Conservation (phyloP, 2,797 vertebrate genomes). For the Nothura maculosa region DNA sequence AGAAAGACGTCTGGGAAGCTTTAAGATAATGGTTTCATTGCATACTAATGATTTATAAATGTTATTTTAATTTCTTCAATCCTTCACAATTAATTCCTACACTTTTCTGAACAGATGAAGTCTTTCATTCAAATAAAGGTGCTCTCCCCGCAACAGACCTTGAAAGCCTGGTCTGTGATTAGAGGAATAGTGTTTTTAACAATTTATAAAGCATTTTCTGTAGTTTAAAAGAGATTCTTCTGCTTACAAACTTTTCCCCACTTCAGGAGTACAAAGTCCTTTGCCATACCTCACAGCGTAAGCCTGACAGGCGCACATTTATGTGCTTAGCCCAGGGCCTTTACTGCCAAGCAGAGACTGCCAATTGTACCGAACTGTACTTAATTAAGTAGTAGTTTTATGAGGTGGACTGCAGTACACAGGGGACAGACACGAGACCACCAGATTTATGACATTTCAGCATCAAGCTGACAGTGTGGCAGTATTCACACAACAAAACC, state of each 20-base stretch:
- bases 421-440: constrained; percentile 58
- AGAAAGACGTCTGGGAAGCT: constrained; percentile 42
- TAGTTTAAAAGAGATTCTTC: constrained; percentile 20
- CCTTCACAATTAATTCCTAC: constrained; percentile 35
- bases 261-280: background rate
- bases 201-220: constrained; percentile 2
- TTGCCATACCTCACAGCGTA: background rate
- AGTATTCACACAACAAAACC: constrained; percentile 41
- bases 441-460: constrained; percentile 65
- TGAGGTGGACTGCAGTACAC: constrained; percentile 64
- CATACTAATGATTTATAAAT: constrained; percentile 35
- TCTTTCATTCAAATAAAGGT: background rate
- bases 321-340: background rate
- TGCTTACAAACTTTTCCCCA: background rate
- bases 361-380: constrained; percentile 24
- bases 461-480: constrained; percentile 53
- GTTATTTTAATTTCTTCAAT: constrained; percentile 22
- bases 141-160: background rate
- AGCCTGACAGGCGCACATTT: background rate
- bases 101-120: background rate
- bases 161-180: fast-evolving
- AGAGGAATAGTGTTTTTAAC: background rate
- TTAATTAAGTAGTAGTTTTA: constrained; percentile 81
- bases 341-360: constrained; percentile 30
- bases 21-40: constrained; percentile 38